Base-by-base conservation (phyloP, 2,888 invertebrate species). In the Synanthedon vespiformis region DNA sequence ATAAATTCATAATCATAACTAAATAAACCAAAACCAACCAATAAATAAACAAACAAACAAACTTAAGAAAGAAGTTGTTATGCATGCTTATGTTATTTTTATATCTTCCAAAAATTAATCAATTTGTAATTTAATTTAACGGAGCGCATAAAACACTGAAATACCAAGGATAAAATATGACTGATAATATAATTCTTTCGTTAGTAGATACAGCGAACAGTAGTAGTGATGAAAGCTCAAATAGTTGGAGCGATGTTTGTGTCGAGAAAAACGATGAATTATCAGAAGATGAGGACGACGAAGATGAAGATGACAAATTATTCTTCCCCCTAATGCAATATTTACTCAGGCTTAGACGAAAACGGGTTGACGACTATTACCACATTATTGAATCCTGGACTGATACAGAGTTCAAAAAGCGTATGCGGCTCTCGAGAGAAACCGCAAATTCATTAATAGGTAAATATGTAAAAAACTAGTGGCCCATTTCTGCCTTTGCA, bases 241-340 rank as follows among this genome's bases (percentile, higher is more conserved):
- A 66, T 55, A 62, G 62, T 56, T 77, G 74, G 74, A 77, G 77
- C 58, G 77, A 77, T 62, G 57, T 68, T 54, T 65, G 62, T 54
- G 11, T 61, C 3, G 48, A 48, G 4, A 61, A 59, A 52, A 56
- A 60, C 18, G 51, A 49, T 12, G 68, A 69, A 53, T 59, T 63
- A 56, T 74, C 70, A 6, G 71, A 72, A 51, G 66, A 67, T 40
- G 70, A 72, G 34, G 59, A 65, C 48, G 59, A 65, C 48, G 65
- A 68, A 14, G 60, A 66, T 52, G 64, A 68, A 44, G 65, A 68
- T 16, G 77, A 78, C 54, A 64, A 62, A 47, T 57, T 77, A 47
- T 78, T 79, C 58, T 77, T 79, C 57, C 77, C 79, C 13, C 52
- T 78, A 4, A 78, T 79, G 78, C 77, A 74, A 50, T 74, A 76